A percentile compares a stretch with the other conserved stretches of the same genome.
Evolutionary conservation across 2,797 vertebrate species (phyloP).

Genomic region (Melanotaenia parkinsoni): DNA sequence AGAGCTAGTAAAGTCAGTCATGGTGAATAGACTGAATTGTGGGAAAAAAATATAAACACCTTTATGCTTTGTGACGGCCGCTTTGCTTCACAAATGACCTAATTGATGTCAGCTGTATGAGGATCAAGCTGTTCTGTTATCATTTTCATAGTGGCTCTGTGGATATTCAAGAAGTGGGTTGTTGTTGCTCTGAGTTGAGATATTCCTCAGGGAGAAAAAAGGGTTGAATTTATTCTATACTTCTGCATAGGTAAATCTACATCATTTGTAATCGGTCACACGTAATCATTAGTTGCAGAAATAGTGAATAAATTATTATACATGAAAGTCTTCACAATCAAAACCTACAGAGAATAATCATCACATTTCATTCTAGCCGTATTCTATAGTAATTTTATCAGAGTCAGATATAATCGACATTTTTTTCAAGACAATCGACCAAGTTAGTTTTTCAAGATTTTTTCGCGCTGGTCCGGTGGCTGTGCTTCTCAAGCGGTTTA

Average conservation of each 20-base stretch:
- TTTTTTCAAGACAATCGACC: too few species aligned
- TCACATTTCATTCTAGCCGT: not conserved
- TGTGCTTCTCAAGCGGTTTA: too few species aligned
- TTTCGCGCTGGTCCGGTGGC: too few species aligned
- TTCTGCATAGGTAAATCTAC: not conserved
- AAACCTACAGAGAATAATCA: too few species aligned
- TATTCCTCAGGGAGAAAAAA: constrained; percentile 9
- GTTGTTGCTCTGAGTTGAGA: constrained; percentile 31
- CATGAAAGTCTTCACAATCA: not conserved
- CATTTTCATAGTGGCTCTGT: constrained; percentile 28
- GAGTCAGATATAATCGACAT: too few species aligned
- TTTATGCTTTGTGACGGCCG: constrained; percentile 64
- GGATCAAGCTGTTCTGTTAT: constrained; percentile 63
- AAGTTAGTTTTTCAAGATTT: too few species aligned
- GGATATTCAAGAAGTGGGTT: constrained; percentile 39
- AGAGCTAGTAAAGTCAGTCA: constrained; percentile 63
- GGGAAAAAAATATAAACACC: constrained; percentile 65
- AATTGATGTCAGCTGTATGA: constrained; percentile 58
- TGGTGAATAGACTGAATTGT: constrained; percentile 76
- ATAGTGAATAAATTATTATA: not conserved
- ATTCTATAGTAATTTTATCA: too few species aligned
- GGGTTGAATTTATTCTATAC: not conserved
- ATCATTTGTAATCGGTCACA: not conserved
- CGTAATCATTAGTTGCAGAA: not conserved
- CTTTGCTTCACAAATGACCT: constrained; percentile 74